A percentile compares a stretch with the other conserved stretches of the same genome.
Conservation (phyloP, 2,113 vertebrate species). For the Dasyornis broadbenti region DNA sequence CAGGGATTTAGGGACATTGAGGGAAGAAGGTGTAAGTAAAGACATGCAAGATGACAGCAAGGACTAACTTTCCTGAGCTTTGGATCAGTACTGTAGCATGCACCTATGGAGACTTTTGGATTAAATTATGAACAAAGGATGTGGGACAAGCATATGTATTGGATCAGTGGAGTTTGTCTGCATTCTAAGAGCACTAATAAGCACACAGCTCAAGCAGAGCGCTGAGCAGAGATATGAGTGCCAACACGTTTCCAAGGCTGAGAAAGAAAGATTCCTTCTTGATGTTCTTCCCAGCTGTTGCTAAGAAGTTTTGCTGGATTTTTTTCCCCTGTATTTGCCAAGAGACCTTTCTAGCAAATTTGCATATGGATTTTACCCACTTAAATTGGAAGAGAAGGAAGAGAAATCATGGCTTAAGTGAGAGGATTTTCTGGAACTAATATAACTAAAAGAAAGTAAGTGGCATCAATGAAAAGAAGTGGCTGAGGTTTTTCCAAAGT, state of each 20-base stretch:
- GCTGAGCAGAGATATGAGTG: background rate
- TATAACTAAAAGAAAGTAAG: background rate
- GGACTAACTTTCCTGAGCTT: background rate
- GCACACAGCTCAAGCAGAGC: background rate
- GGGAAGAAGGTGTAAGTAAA: background rate
- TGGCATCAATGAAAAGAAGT: background rate
- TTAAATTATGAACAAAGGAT: background rate
- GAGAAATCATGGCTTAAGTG: background rate
- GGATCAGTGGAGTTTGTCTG: background rate
- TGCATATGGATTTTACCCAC: background rate
- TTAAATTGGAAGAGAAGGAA: background rate
- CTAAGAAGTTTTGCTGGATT: background rate
- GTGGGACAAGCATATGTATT: background rate
- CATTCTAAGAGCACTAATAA: background rate
- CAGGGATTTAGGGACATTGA: background rate
- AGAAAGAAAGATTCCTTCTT: constrained; percentile 18
- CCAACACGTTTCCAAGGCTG: background rate
- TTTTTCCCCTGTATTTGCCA: background rate
- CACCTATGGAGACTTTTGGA: background rate
- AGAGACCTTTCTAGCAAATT: background rate
- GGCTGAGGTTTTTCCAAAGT: background rate
- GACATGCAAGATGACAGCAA: background rate
- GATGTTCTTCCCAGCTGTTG: constrained; percentile 47
- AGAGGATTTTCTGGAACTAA: background rate
- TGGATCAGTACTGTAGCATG: background rate